phyloP scores from a whole-genome alignment of 2,888 invertebrate genomes.

The Cyrtodaria siliqua region DNA sequence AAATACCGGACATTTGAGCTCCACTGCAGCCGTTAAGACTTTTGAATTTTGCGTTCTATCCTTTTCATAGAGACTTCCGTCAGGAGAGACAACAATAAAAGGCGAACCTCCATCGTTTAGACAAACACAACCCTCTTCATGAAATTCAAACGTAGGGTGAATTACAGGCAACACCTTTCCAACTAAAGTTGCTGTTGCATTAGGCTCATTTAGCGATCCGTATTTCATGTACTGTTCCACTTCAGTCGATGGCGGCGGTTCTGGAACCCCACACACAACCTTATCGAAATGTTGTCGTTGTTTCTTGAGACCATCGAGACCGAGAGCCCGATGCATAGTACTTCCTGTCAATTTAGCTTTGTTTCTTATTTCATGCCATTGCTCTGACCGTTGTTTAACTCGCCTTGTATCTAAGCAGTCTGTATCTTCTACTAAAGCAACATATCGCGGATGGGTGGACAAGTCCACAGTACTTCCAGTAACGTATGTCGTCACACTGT shows the following conservation, averaged over 20 bases:
- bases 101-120: neutral
- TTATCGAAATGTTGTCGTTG: slow-evolving; percentile 9
- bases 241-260: neutral
- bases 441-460: too few relatives aligned
- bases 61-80: neutral
- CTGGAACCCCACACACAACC: slow-evolving; percentile 1
- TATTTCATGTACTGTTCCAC: neutral
- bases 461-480: too few relatives aligned
- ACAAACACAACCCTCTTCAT: slow-evolving; percentile 5
- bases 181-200: slow-evolving; percentile 3
- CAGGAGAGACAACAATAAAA: slow-evolving; percentile 3
- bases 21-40: slow-evolving; percentile 25
- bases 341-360: slow-evolving; percentile 8
- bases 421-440: neutral
- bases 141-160: neutral
- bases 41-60: neutral
- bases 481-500: too few relatives aligned
- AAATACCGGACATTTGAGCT: slow-evolving; percentile 22
- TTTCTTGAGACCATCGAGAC: slow-evolving; percentile 1
- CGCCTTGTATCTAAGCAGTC: neutral
- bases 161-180: slow-evolving; percentile 4
- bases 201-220: neutral
- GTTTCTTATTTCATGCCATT: slow-evolving; percentile 4
- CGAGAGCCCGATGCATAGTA: slow-evolving; percentile 1
- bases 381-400: neutral